Conservation (phyloP, 2,797 vertebrate genomes). For the Meda fulgida region DNA sequence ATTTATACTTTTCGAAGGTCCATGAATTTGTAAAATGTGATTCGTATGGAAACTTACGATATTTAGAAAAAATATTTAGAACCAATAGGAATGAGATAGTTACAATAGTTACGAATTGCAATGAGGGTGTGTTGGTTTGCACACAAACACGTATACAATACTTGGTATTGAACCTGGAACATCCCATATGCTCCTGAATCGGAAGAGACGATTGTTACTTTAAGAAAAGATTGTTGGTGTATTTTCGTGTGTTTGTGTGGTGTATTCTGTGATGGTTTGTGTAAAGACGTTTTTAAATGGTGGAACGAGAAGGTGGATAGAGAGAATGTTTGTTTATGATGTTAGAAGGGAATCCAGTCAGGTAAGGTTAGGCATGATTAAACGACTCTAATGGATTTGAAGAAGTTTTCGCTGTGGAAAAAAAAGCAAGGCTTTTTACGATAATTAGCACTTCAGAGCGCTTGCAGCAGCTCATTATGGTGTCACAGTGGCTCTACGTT, state of each 20-base stretch:
- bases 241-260: constrained; percentile 42
- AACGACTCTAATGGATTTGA: constrained; percentile 39
- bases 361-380: constrained; percentile 25
- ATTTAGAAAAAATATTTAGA: no score
- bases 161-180: constrained; percentile 1
- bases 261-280: constrained; percentile 66
- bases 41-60: neutral
- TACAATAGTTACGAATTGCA: neutral
- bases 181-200: constrained; percentile 17
- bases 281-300: constrained; percentile 59
- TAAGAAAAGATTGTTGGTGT: neutral
- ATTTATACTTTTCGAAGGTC: neutral
- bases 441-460: constrained; percentile 42
- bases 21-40: neutral
- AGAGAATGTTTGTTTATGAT: constrained; percentile 41
- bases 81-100: neutral
- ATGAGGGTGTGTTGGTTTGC: neutral
- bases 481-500: neutral
- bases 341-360: constrained; percentile 52
- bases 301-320: constrained; percentile 62
- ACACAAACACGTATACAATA: neutral
- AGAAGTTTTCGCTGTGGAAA: neutral
- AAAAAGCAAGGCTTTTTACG: constrained; percentile 5
- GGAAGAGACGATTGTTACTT: constrained; percentile 22
- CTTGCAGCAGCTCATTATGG: constrained; percentile 1